Evolutionary conservation across 2,113 vertebrate genomes (phyloP).

Genomic region (Epinephelus fuscoguttatus): DNA sequence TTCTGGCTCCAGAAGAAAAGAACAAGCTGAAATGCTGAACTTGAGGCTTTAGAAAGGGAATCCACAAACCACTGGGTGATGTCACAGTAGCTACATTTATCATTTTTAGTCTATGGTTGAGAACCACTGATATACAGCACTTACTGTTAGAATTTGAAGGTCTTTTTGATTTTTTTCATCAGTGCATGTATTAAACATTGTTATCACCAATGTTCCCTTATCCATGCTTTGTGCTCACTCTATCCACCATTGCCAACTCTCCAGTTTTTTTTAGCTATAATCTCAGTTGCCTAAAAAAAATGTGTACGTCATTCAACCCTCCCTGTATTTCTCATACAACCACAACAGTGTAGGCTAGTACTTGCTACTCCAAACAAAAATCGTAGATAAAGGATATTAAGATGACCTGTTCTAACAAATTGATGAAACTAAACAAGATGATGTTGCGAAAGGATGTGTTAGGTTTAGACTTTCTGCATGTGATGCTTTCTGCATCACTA

Average conservation of each 20-base stretch:
- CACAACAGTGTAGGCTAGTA: background rate
- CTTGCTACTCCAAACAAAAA: background rate
- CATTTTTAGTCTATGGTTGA: no score
- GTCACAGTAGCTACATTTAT: no score
- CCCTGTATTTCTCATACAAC: background rate
- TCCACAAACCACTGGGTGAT: no score
- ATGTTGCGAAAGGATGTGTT: background rate
- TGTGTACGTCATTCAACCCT: background rate
- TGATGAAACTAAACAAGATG: background rate
- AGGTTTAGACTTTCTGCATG: background rate
- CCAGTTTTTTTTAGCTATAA: background rate
- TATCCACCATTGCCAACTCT: background rate
- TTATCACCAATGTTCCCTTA: background rate
- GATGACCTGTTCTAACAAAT: background rate
- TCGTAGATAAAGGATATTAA: background rate
- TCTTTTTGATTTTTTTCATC: background rate
- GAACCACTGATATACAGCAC: slow-evolving; percentile 37
- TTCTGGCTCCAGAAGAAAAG: no score
- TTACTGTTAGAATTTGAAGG: slow-evolving; percentile 47
- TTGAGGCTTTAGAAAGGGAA: no score
- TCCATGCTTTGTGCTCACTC: background rate
- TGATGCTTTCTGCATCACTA: background rate
- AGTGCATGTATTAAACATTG: background rate
- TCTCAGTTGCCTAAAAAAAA: background rate
- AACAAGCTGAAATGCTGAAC: no score